These are phyloP conservation scores for Etheostoma perlongum DNA, from an alignment of 2,797 vertebrate species.

Conservation along the genomic window DNA sequence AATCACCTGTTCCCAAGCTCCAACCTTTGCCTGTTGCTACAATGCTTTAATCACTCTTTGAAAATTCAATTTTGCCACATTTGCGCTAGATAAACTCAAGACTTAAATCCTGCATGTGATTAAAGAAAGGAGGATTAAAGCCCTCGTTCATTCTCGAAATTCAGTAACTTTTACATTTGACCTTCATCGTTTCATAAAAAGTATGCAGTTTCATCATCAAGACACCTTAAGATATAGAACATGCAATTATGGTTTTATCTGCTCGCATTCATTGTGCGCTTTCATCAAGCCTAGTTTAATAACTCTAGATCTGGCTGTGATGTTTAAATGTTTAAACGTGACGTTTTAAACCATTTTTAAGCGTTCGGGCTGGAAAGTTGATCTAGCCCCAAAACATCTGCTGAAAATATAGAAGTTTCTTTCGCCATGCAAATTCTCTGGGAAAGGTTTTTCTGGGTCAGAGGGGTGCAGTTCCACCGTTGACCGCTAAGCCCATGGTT, in stretches of 20 bases:
- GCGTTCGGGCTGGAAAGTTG: too few species aligned
- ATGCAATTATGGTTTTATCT: not conserved
- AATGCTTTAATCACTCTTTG: conserved; percentile 58
- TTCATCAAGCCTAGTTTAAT: too few species aligned
- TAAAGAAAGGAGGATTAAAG: conserved; percentile 49
- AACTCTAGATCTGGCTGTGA: too few species aligned
- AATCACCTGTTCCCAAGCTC: conserved; percentile 47
- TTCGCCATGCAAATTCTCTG: too few species aligned
- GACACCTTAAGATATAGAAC: not conserved
- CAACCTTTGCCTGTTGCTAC: conserved; percentile 58
- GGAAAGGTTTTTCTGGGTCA: too few species aligned
- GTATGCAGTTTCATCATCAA: not conserved
- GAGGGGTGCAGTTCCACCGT: too few species aligned
- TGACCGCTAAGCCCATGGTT: too few species aligned
- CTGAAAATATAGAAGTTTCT: too few species aligned
- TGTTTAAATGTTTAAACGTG: too few species aligned
- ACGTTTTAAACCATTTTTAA: too few species aligned
- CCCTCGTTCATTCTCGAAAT: conserved; percentile 5
- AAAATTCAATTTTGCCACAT: conserved; percentile 52
- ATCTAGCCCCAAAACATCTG: too few species aligned
- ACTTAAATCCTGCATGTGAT: conserved; percentile 59
- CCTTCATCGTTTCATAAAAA: conserved; percentile 34
- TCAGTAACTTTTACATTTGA: conserved; percentile 34
- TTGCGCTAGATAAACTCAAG: conserved; percentile 38
- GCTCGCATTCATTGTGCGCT: too few species aligned